These are phyloP conservation scores for Mus spretus DNA, from an alignment of 2,797 vertebrate species.

Conservation along the genomic window DNA sequence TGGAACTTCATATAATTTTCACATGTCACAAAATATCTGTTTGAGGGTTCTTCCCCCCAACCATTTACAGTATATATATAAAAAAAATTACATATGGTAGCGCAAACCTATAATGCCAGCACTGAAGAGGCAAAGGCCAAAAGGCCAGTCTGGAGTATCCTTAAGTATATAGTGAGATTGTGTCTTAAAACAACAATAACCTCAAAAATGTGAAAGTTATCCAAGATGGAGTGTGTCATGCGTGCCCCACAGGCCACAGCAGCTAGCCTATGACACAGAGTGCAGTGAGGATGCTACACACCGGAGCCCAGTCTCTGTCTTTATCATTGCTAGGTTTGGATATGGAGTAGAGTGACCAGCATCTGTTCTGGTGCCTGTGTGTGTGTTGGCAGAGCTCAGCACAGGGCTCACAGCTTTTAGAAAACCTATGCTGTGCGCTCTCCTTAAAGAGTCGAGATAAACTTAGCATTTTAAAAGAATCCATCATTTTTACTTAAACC, in stretches of 20 bases:
- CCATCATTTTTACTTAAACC: neutral
- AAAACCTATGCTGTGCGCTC: neutral
- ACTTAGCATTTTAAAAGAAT: conserved; percentile 7
- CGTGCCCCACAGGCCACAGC: neutral
- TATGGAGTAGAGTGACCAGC: neutral
- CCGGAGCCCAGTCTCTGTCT: neutral
- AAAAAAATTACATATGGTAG: neutral
- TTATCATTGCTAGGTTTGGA: too few species aligned
- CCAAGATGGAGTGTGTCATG: neutral
- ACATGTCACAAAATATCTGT: neutral
- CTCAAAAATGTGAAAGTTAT: neutral
- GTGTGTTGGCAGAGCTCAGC: neutral
- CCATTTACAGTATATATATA: neutral
- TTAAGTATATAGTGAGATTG: neutral
- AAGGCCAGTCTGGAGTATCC: neutral
- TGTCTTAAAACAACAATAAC: neutral
- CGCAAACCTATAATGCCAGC: too few species aligned
- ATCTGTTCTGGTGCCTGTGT: neutral
- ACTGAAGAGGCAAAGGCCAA: too few species aligned
- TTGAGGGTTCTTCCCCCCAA: neutral
- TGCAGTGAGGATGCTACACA: neutral
- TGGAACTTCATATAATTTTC: neutral
- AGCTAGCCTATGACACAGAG: neutral
- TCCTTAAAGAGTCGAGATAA: neutral
- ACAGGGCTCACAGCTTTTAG: neutral